Evolutionary conservation across 2,113 vertebrate species (phyloP).

Genomic region (Numenius arquata): DNA sequence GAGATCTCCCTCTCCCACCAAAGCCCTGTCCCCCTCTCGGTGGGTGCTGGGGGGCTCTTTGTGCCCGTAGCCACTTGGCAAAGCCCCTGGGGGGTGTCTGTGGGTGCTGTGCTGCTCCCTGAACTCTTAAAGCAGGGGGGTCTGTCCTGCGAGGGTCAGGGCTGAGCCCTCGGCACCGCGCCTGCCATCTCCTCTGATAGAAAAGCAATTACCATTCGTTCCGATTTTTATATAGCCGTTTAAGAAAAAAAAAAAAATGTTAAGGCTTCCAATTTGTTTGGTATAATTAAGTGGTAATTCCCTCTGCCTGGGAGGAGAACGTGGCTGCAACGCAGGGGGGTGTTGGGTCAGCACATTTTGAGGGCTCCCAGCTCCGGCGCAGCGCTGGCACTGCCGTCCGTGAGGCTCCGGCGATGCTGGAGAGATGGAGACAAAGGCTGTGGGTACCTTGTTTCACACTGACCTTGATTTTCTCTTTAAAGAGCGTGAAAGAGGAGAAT

Average conservation of each 20-base stretch:
- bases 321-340: background rate
- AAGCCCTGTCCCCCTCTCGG: background rate
- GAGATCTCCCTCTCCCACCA: background rate
- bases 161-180: background rate
- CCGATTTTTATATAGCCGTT: background rate
- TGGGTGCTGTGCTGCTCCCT: background rate
- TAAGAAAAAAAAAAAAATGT: background rate
- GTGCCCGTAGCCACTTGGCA: background rate
- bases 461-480: background rate
- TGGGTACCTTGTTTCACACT: background rate
- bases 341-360: background rate
- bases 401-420: background rate
- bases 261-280: background rate
- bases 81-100: background rate
- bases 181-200: background rate
- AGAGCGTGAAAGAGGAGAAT: background rate
- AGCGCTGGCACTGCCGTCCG: fast-evolving
- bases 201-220: background rate
- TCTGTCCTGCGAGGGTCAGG: background rate
- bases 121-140: background rate
- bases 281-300: background rate
- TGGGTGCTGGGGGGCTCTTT: background rate
- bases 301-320: background rate
- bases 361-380: background rate
- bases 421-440: background rate